Percentiles rank a stretch among this genome's conserved stretches.
Conservation (phyloP, 2,797 vertebrate genomes). For the Tamandua tetradactyla region DNA sequence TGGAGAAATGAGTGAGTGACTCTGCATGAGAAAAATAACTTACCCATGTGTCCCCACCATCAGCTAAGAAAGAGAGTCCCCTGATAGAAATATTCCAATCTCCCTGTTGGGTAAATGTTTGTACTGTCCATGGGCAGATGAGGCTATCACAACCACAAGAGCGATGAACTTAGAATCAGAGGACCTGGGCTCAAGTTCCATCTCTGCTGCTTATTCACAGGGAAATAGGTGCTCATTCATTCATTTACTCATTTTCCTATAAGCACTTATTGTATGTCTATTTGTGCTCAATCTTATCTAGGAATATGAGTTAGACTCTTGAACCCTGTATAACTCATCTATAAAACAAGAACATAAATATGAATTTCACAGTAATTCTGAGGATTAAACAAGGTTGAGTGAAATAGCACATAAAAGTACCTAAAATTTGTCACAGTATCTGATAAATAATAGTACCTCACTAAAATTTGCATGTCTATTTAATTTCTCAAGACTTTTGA, state of each 20-base stretch:
- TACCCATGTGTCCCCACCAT: not conserved
- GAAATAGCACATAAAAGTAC: not conserved
- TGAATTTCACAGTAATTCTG: not conserved
- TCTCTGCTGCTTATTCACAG: not conserved
- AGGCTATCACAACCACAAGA: not conserved
- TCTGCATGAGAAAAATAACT: not conserved
- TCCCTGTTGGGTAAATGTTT: not conserved
- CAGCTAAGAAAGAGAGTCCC: not conserved
- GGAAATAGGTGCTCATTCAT: not conserved
- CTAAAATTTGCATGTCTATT: not conserved
- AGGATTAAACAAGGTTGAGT: not conserved
- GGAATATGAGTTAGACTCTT: not conserved
- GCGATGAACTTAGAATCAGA: not conserved
- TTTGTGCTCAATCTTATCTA: not conserved
- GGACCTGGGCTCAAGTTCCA: not conserved
- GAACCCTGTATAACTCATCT: not conserved
- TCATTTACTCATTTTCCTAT: not conserved
- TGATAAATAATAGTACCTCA: not conserved
- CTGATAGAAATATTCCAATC: not conserved
- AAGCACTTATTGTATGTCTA: not conserved
- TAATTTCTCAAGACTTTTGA: conserved; percentile 20
- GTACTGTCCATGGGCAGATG: not conserved
- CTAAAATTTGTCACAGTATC: not conserved
- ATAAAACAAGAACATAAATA: not conserved
- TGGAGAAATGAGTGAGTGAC: not conserved